These are phyloP conservation scores for Pao palembangensis DNA, from an alignment of 2,113 vertebrate species.

Conservation along the genomic window DNA sequence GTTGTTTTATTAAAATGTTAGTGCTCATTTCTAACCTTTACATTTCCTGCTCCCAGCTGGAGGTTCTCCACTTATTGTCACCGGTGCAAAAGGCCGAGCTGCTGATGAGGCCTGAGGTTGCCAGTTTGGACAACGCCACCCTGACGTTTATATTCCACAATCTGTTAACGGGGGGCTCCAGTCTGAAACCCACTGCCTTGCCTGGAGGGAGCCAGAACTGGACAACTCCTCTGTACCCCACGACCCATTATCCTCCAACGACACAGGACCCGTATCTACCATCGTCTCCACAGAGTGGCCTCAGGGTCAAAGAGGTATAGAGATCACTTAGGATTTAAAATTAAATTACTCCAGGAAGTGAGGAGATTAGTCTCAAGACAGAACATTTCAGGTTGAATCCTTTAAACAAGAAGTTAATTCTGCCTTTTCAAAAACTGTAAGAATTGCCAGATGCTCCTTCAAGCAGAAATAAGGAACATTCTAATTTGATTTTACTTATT, in stretches of 20 bases:
- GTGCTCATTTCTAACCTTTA: not conserved
- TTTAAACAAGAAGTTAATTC: not conserved
- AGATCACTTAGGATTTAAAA: not conserved
- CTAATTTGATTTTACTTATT: not conserved
- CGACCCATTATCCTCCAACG: not conserved
- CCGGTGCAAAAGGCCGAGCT: slow-evolving; percentile 72
- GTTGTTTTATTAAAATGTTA: not conserved
- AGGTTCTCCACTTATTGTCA: slow-evolving; percentile 71
- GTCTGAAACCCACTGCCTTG: slow-evolving; percentile 3
- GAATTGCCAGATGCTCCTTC: no score
- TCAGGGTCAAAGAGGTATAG: slow-evolving; percentile 56
- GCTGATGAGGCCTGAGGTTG: slow-evolving; percentile 57
- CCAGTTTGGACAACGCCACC: slow-evolving; percentile 55
- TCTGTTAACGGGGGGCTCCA: slow-evolving; percentile 34
- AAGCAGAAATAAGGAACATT: not conserved
- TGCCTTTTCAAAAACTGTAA: not conserved
- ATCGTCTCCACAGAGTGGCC: slow-evolving; percentile 17
- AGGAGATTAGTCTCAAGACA: not conserved
- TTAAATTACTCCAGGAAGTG: not conserved
- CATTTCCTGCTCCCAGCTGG: slow-evolving; percentile 56
- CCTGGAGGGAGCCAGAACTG: slow-evolving; percentile 12
- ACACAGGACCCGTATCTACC: slow-evolving; percentile 1
- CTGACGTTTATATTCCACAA: slow-evolving; percentile 65
- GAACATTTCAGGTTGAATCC: no score
- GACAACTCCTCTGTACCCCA: slow-evolving; percentile 12